Conservation (phyloP, 2,888 invertebrate genomes). For the Sesia apiformis region DNA sequence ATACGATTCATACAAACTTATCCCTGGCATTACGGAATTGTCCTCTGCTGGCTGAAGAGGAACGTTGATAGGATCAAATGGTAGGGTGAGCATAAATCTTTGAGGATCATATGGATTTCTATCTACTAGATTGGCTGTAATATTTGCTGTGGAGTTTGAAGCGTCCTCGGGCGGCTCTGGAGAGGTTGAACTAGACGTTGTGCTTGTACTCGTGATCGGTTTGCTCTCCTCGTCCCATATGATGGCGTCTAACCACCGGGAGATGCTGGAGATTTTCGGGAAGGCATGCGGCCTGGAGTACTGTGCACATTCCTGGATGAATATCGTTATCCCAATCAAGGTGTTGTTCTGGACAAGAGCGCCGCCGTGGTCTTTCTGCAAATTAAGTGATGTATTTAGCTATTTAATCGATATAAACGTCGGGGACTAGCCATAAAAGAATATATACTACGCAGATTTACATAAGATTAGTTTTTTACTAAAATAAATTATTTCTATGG, state of each 20-base stretch:
- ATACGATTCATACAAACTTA: conserved; percentile 62
- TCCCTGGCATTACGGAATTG: conserved; percentile 53
- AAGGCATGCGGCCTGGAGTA: conserved; percentile 58
- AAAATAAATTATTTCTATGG: too few species aligned
- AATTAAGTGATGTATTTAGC: conserved; percentile 6
- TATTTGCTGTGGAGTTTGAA: conserved; percentile 13
- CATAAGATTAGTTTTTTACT: too few species aligned
- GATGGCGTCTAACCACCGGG: conserved; percentile 49
- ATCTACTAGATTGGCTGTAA: not conserved
- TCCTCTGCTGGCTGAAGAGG: conserved; percentile 56
- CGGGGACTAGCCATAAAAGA: too few species aligned
- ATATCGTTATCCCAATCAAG: conserved; percentile 44
- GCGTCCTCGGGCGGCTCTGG: conserved; percentile 15
- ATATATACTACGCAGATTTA: too few species aligned
- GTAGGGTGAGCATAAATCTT: conserved; percentile 48
- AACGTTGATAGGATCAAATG: conserved; percentile 53
- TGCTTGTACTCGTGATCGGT: conserved; percentile 23
- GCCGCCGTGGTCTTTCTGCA: conserved; percentile 62
- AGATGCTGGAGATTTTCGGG: conserved; percentile 47
- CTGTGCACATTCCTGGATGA: conserved; percentile 49
- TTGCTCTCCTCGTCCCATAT: conserved; percentile 57
- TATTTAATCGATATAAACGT: too few species aligned
- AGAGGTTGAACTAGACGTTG: conserved; percentile 3
- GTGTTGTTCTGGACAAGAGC: conserved; percentile 61
- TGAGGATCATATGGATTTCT: conserved; percentile 24